Base-by-base conservation (phyloP, 2,888 invertebrate genomes). In the Pegoplata infirma region DNA sequence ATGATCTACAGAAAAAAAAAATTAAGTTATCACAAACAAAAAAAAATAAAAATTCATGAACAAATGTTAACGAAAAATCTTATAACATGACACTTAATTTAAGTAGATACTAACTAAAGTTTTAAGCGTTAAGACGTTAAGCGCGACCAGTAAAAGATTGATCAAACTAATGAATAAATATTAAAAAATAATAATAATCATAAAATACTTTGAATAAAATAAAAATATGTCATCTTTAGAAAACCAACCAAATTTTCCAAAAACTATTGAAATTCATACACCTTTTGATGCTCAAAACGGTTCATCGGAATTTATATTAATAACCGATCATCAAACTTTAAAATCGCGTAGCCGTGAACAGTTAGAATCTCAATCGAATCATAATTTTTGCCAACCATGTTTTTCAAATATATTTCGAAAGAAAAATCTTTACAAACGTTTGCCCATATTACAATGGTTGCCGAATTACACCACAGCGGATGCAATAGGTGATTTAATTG, bases 401-500 rank as follows among this genome's bases (percentile, higher is more conserved):
- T 58, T 63, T 12, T 89, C 91, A 7, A 91, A 89, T 77, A 67
- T 87, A 3, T 92, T 92, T 84, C 94, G 93, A 75, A 92, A 92
- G 86, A 95, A 94, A 90, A 93, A 92, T 66, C 90, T 96, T 8
- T 92, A 93, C 88, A 94, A 93, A 87, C 92, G 95, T 56, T 84
- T 96, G 56, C 96, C 97, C 8, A 91, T 96, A 53, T 87, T 94
- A 14, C 90, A 88, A 63, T 97, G 97, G 97, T 87, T 96, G 82
- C 96, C 96, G 10, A 92, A 90, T 80, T 97, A 97, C 90, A 93
- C 91, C 83, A 86, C 89, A 2, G 91, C 91, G 64, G 93, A 94
- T 89, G 94, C 96, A 8, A 89, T 96, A 66, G 96, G 97, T 8
- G 98, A 98, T 90, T 88, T 96, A 40, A 94, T 98, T 81, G 97